Evolutionary conservation across 1,140 invertebrate genomes (phyloP), one percentile per base, ranked within the genome.

Genomic region (Rhopalosiphum padi): DNA sequence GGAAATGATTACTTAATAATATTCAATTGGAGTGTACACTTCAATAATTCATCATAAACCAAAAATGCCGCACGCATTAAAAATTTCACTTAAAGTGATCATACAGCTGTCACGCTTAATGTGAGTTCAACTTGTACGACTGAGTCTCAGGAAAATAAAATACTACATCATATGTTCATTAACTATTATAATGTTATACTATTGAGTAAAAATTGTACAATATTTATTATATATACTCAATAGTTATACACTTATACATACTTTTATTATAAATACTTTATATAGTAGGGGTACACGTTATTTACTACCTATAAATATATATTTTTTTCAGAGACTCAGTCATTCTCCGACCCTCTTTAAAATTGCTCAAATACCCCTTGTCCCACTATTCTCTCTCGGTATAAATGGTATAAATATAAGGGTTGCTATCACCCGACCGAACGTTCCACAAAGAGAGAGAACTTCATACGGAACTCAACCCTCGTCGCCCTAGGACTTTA

Each of bases 391-490:
- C 2, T 41, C 51, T 37, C 22, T 90, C 51, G 1, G 30, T 53
- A 53, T 8, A 53, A 53, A 88, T 88, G 3, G 30, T 53, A 53
- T 8, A 53, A 53, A 88, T 88, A 51, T 88, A 88, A 51, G 87
- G 87, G 87, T 51, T 88, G 46, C n/a, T 51, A 22, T 35, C 46
- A 48, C n/a, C n/a, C n/a, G 3, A n/a, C 2, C 48, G n/a, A 88
- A 88, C 21, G 46, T 88, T 53, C 30, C n/a, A 53, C 41, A 30
- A 86, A 18, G 23, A 86, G 41, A 51, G n/a, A 35, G n/a, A 46
- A 51, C 51, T 51, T 48, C 51, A 88, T 88, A 88, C n/a, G 22
- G n/a, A 43, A 88, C 30, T 37, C 46, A n/a, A 88, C 87, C n/a
- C 87, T 53, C 46, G 7, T 9, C 86, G 21, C 15, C 43, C 46